Base-by-base conservation (phyloP, 2,888 invertebrate species). In the Agriopis leucophaearia region DNA sequence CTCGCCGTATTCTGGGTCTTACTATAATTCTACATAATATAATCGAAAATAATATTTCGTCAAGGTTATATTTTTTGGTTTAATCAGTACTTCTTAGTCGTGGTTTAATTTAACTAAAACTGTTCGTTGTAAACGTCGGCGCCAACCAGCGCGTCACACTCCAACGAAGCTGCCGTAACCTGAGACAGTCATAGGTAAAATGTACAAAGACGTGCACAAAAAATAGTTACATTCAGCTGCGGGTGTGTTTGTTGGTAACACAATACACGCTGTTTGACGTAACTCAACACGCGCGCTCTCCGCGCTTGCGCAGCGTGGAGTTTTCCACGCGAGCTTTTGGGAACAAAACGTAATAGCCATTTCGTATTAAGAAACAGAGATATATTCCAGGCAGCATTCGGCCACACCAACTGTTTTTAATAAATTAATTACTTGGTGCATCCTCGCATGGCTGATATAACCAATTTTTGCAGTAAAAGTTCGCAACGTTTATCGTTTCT, bases 171-270 rank as follows among this genome's bases (percentile, higher is more conserved):
- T 18, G 18, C 61, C 63, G 67, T 63, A 67, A 67, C 63, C 18
- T 44, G 58, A 67, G 47, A 67, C 50, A 40, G n/a, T 36, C 42
- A 18, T 54, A 61, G 36, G 15, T 66, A 52, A 42, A 52, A 47
- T 35, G 42, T 66, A 63, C 62, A 62, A 52, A 67, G 66, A 54
- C 64, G 58, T 58, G 63, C 57, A 72, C 70, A 70, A 74, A 76
- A 74, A 73, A 70, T 50, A 54, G 62, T 55, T 57, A 70, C 56
- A 70, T 62, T 61, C 66, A 74, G 69, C 72, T 71, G 71, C 66
- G 67, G 60, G 60, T 64, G 35, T 67, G 69, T 73, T 69, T 68
- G 69, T 69, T 55, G 67, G 76, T 69, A 73, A 76, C 70, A 66
- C 64, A 45, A 76, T 65, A 71, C 72, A 45, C 52, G 40, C 13